Evolutionary conservation across 2,797 vertebrate species (phyloP).

Genomic region (Dipus sagitta): DNA sequence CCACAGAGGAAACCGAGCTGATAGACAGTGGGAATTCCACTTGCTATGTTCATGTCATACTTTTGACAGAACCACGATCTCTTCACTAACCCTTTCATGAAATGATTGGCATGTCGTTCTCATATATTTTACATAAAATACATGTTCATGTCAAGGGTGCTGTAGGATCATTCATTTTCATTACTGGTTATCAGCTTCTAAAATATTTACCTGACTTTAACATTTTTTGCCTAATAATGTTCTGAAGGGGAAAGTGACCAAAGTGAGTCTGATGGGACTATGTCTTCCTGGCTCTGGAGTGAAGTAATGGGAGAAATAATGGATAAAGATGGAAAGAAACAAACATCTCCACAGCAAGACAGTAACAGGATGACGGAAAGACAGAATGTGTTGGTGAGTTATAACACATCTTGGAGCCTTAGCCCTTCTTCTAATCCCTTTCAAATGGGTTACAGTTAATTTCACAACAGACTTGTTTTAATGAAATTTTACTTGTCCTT

Average conservation of each 20-base stretch:
- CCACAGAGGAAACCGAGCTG: background rate
- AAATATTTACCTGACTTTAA: background rate
- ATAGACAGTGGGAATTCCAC: background rate
- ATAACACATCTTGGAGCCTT: background rate
- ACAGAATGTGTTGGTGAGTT: background rate
- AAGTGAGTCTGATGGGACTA: background rate
- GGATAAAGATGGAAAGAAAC: background rate
- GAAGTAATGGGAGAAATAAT: background rate
- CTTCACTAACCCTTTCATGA: background rate
- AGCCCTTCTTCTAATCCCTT: background rate
- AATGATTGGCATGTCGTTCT: background rate
- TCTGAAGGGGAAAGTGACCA: background rate
- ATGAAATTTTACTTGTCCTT: constrained; percentile 13
- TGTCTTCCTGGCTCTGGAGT: background rate
- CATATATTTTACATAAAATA: background rate
- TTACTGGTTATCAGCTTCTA: background rate
- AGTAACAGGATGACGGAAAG: background rate
- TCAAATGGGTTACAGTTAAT: background rate
- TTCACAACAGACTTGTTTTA: constrained; percentile 26
- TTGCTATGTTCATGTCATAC: background rate
- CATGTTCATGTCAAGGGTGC: background rate
- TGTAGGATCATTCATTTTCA: background rate
- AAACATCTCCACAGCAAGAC: background rate
- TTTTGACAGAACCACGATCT: background rate
- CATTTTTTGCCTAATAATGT: background rate